Base-by-base conservation (phyloP, 2,797 vertebrate species). In the Diceros bicornis region DNA sequence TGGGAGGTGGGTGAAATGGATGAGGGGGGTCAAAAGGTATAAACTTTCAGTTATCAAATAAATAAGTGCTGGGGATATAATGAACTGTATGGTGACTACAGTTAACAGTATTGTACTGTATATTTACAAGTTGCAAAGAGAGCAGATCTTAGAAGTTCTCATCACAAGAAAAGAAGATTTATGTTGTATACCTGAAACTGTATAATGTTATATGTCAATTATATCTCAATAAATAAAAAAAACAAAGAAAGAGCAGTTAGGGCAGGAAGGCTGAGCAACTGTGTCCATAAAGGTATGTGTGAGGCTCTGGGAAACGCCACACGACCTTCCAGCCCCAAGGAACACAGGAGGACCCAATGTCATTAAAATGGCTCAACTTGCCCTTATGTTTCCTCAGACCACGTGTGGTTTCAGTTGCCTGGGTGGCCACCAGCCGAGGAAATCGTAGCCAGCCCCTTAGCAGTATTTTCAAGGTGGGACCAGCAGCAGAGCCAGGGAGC, bases 381-480 rank as follows among this genome's bases (percentile, higher is more conserved):
- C 20, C 23, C 27, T 21, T 8, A 34, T 6, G 0, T 0, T n/a
- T 18, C 13, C 14, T 82, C 9, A 32, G 57, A 47, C 8, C 6
- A 29, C 1, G 18, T 6, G 1, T 17, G 41, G 2, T 71, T 89
- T 88, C 29, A 57, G 18, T 2, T 10, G 25, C 11, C 41, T 20
- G 10, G 5, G 29, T 32, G 44, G 16, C 10, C 25, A 88, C 1
- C 23, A 77, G 37, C 14, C 57, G 21, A 62, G 18, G 50, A 25
- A 61, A 91, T 7, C 21, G 0, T 25, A 77, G 32, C 21, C 0
- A 14, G 8, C 5, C 0, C 2, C 29, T 41, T 7, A 69, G 21
- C 12, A 7, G 1, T 20, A 29, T 57, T 41, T 71, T 61, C 5
- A 52, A 69, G 18, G 52, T 61, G 20, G 34, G 37, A 18, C 6